Evolutionary conservation across 1,140 invertebrate genomes (phyloP).

Genomic region (Papilio polytes): DNA sequence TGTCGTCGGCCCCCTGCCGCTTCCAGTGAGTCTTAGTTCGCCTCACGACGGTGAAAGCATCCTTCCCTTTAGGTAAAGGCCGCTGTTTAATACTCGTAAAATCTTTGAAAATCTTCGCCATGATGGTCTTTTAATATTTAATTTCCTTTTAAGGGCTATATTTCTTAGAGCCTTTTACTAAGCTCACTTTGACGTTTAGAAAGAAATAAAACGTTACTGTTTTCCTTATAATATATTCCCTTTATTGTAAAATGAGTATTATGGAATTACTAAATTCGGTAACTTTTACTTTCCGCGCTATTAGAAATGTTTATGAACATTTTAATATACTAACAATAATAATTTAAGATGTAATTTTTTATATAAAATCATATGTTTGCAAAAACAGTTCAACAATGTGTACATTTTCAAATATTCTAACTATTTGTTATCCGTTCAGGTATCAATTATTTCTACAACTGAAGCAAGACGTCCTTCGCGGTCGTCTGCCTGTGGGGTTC

Average conservation of each 20-base stretch:
- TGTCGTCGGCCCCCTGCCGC: constrained; percentile 54
- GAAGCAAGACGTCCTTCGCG: constrained; percentile 97
- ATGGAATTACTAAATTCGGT: constrained; percentile 27
- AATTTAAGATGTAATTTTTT: too few relatives aligned
- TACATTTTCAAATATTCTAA: constrained; percentile 26
- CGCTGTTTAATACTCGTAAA: constrained; percentile 72
- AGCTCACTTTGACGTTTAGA: constrained; percentile 46
- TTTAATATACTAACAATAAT: too few relatives aligned
- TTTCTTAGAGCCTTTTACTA: constrained; percentile 53
- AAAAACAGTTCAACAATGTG: too few relatives aligned
- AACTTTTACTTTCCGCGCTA: not conserved
- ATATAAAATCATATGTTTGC: too few relatives aligned
- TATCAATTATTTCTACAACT: constrained; percentile 98
- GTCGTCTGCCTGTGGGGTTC: constrained; percentile 93
- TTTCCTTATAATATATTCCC: constrained; percentile 23
- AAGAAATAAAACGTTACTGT: constrained; percentile 43
- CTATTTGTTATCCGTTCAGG: constrained; percentile 83
- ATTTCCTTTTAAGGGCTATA: constrained; percentile 69
- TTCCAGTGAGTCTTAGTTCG: constrained; percentile 45
- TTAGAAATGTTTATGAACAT: not conserved
- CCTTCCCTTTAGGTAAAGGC: constrained; percentile 60
- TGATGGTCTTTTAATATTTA: constrained; percentile 81
- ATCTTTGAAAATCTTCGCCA: constrained; percentile 71
- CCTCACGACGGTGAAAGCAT: constrained; percentile 50
- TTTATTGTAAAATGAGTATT: not conserved